A percentile compares a stretch with the other conserved stretches of the same genome.
phyloP scores from a whole-genome alignment of 2,888 invertebrate species.

The Eupithecia dodoneata region DNA sequence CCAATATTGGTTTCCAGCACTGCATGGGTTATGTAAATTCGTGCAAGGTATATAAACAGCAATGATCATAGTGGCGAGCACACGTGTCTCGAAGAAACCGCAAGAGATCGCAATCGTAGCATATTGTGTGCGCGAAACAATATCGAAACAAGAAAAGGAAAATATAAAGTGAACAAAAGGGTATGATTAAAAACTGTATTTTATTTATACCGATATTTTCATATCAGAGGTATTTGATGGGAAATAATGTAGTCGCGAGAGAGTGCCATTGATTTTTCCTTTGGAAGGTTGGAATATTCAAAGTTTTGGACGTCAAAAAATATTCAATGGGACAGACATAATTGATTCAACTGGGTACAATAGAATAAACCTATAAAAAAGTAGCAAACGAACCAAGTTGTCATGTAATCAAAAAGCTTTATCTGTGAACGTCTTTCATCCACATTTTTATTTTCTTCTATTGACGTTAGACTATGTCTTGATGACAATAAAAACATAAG shows the following conservation, averaged over 20 bases:
- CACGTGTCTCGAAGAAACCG: slow-evolving; percentile 61
- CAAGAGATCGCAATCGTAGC: slow-evolving; percentile 47
- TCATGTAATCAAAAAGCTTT: background rate
- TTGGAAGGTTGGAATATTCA: background rate
- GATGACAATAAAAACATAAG: background rate
- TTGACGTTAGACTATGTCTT: no score
- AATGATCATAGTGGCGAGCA: slow-evolving; percentile 76
- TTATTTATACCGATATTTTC: background rate
- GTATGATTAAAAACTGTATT: slow-evolving; percentile 43
- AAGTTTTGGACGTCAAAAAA: background rate
- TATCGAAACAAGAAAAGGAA: slow-evolving; percentile 73
- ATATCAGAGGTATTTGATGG: background rate
- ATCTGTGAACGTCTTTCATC: background rate
- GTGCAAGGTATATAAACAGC: slow-evolving; percentile 66
- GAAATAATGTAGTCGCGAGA: background rate
- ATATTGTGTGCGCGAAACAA: slow-evolving; percentile 71
- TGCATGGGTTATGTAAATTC: slow-evolving; percentile 45
- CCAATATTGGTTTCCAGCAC: slow-evolving; percentile 39
- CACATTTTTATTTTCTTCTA: background rate
- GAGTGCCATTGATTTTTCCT: background rate
- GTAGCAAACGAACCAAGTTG: background rate
- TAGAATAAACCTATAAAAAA: background rate
- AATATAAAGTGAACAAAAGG: slow-evolving; percentile 54
- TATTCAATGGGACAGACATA: background rate
- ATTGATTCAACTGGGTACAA: background rate